These are phyloP conservation scores for Urocynchramus pylzowi DNA, from an alignment of 2,113 vertebrate species.

Conservation along the genomic window DNA sequence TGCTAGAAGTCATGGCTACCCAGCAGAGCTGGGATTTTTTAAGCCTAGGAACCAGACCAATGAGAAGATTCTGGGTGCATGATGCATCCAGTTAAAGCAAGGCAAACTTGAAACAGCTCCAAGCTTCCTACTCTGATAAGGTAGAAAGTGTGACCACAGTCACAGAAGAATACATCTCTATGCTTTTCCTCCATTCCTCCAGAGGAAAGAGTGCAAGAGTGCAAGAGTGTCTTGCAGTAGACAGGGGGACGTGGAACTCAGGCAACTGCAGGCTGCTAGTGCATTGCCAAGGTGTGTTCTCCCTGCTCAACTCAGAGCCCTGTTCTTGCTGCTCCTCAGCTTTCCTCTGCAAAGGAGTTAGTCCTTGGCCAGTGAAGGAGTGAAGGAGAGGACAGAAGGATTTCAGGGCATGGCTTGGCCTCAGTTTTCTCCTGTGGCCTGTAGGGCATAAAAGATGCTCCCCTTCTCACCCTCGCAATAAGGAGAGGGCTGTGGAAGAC, in stretches of 20 bases:
- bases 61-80: neutral
- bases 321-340: neutral
- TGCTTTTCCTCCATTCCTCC: neutral
- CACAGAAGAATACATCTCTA: neutral
- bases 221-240: neutral
- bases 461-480: neutral
- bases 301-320: neutral
- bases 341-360: neutral
- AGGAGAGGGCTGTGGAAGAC: neutral
- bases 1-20: neutral
- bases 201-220: no score
- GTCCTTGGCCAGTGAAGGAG: neutral
- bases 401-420: accelerated
- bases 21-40: neutral
- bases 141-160: neutral
- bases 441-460: neutral
- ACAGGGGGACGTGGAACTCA: accelerated
- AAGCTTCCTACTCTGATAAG: neutral
- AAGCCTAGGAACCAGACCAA: neutral
- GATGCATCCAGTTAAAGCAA: neutral
- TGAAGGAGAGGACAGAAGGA: neutral
- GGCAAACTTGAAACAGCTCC: neutral
- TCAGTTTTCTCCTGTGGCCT: neutral
- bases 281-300: neutral
- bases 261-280: neutral